These are phyloP conservation scores for Clarias pachynema DNA, from an alignment of 2,797 vertebrate species.

Conservation along the genomic window DNA sequence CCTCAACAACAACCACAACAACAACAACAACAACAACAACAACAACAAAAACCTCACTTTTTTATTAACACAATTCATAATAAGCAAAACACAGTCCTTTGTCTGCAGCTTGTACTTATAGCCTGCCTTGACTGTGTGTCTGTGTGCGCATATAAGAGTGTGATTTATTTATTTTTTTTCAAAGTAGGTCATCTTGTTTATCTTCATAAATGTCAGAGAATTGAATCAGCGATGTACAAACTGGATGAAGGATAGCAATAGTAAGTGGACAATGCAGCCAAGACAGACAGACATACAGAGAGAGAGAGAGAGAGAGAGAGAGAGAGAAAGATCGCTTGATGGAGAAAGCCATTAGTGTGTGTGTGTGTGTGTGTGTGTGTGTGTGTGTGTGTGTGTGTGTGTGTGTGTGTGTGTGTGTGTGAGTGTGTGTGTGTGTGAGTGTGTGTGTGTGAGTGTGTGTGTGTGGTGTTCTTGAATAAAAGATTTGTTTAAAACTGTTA, in stretches of 20 bases:
- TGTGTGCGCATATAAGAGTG: background rate
- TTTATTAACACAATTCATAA: background rate
- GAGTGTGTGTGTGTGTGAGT: too few species aligned
- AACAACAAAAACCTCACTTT: background rate
- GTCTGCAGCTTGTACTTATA: slow-evolving; percentile 4
- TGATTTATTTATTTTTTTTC: background rate
- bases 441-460: background rate
- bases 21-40: slow-evolving; percentile 16
- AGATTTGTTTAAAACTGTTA: slow-evolving; percentile 36
- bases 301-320: slow-evolving; percentile 29
- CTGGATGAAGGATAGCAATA: background rate
- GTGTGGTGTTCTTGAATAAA: slow-evolving; percentile 11
- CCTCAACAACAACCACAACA: slow-evolving; percentile 22
- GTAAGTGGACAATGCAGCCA: slow-evolving; percentile 18
- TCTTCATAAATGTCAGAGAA: slow-evolving; percentile 31
- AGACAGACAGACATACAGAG: slow-evolving; percentile 33
- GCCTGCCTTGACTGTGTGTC: background rate
- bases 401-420: slow-evolving; percentile 11
- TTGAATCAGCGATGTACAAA: slow-evolving; percentile 11
- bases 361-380: background rate
- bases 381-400: background rate
- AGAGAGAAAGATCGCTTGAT: slow-evolving; percentile 21
- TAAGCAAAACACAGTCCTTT: background rate
- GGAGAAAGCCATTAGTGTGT: background rate
- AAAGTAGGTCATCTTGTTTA: slow-evolving; percentile 10